Evolutionary conservation across 2,797 vertebrate genomes (phyloP), one percentile per base, ranked within the genome.

Genomic region (Alectoris magna): DNA sequence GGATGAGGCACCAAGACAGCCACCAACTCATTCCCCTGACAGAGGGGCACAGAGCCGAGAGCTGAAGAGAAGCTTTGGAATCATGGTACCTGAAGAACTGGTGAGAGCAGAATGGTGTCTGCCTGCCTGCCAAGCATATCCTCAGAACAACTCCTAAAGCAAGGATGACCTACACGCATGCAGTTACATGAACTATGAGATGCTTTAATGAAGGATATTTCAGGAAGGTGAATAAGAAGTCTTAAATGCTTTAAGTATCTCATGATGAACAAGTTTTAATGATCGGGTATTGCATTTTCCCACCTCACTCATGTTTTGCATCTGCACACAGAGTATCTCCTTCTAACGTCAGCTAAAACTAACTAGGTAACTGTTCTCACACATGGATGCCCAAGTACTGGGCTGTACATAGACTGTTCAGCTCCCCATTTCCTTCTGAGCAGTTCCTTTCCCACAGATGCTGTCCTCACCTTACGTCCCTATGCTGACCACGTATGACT

Each of bases 101-200:
- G 60, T 24, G 44, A 1, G 39, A 59, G 64, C 79, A 91, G 85
- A 81, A 5, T 2, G 6, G 51, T 2, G 2, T 12, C 68, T 70
- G 43, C 56, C 62, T 44, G 44, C 31, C 51, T 27, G 56, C 51
- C 4, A 60, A 75, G n/a, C 29, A 44, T 4, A 5, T 16, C 39
- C 29, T 2, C 22, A 17, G 43, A 38, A 71, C 34, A 49, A 41
- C 12, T 55, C 53, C 12, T 21, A 13, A 29, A 62, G 5, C 17
- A 7, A 41, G 55, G 0, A 3, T 6, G 56, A 51, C 23, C 46
- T 10, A 19, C n/a, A 2, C 44, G 18, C 16, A 3, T n/a, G 79
- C 73, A 31, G 12, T 1, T 1, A 23, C 7, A 4, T 39, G 73
- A 67, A 51, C 62, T 38, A 4, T 0, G 29, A n/a, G 0, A 1